phyloP scores from a whole-genome alignment of 2,888 invertebrate species.

The Agrotis segetum region DNA sequence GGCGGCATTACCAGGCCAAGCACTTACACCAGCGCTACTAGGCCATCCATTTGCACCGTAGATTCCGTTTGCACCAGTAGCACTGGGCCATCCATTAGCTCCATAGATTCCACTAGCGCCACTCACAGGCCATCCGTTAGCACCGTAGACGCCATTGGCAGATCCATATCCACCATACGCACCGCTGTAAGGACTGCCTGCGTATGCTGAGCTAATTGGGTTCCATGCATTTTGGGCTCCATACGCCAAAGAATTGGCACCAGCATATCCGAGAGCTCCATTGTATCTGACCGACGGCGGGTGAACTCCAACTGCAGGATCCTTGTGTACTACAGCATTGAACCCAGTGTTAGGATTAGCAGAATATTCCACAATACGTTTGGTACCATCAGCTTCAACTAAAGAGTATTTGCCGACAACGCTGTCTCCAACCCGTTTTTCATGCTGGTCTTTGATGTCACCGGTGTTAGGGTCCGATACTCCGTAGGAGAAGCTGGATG shows the following conservation, averaged over 20 bases:
- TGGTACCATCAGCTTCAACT: conserved; percentile 91
- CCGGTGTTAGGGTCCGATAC: conserved; percentile 82
- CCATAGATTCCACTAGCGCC: conserved; percentile 28
- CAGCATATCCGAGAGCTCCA: conserved; percentile 81
- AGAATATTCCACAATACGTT: conserved; percentile 90
- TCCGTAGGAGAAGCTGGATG: conserved; percentile 81
- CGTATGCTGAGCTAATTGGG: conserved; percentile 11
- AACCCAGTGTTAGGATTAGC: conserved; percentile 80
- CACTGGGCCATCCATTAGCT: conserved; percentile 32
- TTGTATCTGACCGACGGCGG: conserved; percentile 79
- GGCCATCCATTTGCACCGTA: conserved; percentile 21
- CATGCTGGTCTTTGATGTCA: conserved; percentile 87
- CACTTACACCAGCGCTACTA: conserved; percentile 32
- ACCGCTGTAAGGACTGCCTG: conserved; percentile 13
- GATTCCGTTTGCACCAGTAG: conserved; percentile 27
- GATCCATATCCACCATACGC: conserved; percentile 25
- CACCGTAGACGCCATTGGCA: conserved; percentile 8
- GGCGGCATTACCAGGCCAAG: conserved; percentile 32
- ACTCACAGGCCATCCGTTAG: conserved; percentile 24
- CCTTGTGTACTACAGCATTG: conserved; percentile 80
- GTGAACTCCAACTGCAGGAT: conserved; percentile 71
- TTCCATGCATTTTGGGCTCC: conserved; percentile 50
- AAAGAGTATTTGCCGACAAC: conserved; percentile 88
- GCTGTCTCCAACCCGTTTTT: conserved; percentile 91
- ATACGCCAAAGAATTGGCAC: conserved; percentile 56